phyloP scores from a whole-genome alignment of 2,797 vertebrate genomes.

The Octomys mimax region DNA sequence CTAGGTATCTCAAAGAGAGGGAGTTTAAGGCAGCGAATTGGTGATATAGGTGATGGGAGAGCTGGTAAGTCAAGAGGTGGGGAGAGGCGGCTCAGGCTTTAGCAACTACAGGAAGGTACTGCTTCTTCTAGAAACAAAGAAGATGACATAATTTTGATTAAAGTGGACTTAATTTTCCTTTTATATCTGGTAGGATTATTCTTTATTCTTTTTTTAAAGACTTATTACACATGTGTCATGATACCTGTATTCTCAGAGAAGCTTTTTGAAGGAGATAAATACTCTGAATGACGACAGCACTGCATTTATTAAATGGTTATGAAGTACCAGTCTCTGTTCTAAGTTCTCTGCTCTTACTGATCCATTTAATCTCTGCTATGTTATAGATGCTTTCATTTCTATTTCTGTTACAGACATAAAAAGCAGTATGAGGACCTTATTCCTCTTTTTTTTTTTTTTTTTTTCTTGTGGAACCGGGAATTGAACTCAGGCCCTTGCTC shows the following conservation, averaged over 20 bases:
- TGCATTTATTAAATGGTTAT: background rate
- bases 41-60: background rate
- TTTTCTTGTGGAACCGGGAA: too few relatives aligned
- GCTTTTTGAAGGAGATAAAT: conserved; percentile 7
- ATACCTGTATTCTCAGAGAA: background rate
- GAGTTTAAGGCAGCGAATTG: background rate
- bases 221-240: background rate
- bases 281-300: background rate
- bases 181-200: background rate
- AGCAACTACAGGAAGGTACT: background rate
- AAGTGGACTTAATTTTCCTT: conserved; percentile 37
- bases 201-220: background rate
- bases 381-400: background rate
- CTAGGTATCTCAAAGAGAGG: background rate
- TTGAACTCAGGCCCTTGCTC: too few relatives aligned
- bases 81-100: background rate
- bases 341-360: background rate
- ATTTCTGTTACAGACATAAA: background rate
- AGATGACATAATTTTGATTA: background rate
- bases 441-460: background rate
- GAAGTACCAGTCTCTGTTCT: background rate
- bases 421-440: background rate
- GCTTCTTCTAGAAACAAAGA: background rate
- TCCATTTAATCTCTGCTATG: background rate
- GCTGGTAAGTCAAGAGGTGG: background rate